Evolutionary conservation across 2,888 invertebrate genomes (phyloP).

Genomic region (Creontiades dilutus): DNA sequence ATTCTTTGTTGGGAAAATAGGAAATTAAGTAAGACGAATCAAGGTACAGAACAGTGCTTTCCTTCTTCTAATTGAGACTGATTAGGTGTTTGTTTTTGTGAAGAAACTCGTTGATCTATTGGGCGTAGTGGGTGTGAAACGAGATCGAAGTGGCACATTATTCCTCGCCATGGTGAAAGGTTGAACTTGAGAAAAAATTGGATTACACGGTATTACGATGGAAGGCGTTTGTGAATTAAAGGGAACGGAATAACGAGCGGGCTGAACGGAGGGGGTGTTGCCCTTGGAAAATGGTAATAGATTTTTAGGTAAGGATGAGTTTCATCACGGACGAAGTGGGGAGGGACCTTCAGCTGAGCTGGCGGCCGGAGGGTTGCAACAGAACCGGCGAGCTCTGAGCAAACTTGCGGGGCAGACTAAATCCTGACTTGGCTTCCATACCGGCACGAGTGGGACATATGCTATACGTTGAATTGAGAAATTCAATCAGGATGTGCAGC

Average conservation of each 20-base stretch:
- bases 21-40: too few relatives aligned
- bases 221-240: conserved; percentile 13
- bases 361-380: conserved; percentile 67
- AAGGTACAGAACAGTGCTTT: too few relatives aligned
- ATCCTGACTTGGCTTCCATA: neutral
- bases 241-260: conserved; percentile 17
- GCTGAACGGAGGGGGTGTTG: conserved; percentile 51
- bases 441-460: neutral
- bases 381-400: conserved; percentile 50
- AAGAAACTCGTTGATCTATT: neutral
- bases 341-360: conserved; percentile 69
- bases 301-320: conserved; percentile 73
- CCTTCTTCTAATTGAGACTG: too few relatives aligned
- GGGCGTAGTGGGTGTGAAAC: neutral
- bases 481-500: too few relatives aligned
- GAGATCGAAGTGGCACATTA: neutral
- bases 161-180: neutral
- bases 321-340: conserved; percentile 65
- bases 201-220: neutral
- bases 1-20: too few relatives aligned
- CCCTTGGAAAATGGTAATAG: conserved; percentile 69
- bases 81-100: neutral
- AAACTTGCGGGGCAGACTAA: neutral
- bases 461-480: too few relatives aligned
- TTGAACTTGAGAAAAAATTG: conserved; percentile 32